Percentiles rank a stretch among this genome's conserved stretches.
Evolutionary conservation across 2,797 vertebrate species (phyloP).

Genomic region (Galagoides demidoff): DNA sequence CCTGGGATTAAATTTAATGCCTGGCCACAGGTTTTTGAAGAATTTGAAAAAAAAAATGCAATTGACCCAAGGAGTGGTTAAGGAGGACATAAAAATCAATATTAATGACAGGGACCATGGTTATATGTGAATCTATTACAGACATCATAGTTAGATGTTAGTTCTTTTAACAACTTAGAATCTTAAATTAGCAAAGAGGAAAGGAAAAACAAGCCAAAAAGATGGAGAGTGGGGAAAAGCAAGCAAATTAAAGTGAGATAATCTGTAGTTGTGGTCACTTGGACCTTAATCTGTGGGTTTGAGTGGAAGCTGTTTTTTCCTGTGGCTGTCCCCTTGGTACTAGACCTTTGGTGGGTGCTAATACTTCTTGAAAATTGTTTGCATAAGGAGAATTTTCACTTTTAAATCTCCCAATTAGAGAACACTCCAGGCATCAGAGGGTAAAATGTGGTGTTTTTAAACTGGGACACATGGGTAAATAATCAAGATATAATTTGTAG

Average conservation of each 20-base stretch:
- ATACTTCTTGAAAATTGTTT: not conserved
- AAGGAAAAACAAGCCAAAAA: not conserved
- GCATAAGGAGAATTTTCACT: not conserved
- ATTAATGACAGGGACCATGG: not conserved
- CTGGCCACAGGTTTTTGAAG: not conserved
- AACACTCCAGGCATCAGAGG: not conserved
- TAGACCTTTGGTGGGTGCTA: not conserved
- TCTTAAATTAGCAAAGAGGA: not conserved
- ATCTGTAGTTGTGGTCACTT: not conserved
- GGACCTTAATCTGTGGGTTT: not conserved
- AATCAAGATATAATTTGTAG: not conserved
- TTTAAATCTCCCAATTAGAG: not conserved
- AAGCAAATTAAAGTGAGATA: not conserved
- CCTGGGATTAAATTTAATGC: not conserved
- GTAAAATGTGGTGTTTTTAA: not conserved
- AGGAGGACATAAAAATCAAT: not conserved
- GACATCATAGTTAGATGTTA: not conserved
- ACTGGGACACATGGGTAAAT: not conserved
- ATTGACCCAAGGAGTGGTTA: not conserved
- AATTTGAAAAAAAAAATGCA: not conserved
- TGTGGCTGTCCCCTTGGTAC: not conserved
- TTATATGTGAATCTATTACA: not conserved
- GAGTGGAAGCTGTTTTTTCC: not conserved
- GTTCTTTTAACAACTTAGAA: conserved; percentile 1
- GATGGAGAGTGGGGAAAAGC: not conserved